These are phyloP conservation scores for Drosophila formosana DNA, from an alignment of 2,888 invertebrate genomes.

Conservation along the genomic window DNA sequence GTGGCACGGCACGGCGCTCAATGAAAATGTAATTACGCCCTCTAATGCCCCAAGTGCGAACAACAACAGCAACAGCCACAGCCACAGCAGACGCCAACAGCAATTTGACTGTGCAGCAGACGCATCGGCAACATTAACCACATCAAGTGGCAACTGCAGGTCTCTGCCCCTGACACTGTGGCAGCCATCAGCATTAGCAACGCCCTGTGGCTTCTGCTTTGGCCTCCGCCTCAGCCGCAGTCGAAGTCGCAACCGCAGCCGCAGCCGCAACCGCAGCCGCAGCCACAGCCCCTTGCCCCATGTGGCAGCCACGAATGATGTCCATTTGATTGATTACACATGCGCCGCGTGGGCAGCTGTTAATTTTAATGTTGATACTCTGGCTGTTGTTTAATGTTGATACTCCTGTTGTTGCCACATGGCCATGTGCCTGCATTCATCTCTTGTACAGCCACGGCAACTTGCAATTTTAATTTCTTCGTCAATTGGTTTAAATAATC, in stretches of 20 bases:
- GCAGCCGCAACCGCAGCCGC: neutral
- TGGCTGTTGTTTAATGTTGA: conserved; percentile 55
- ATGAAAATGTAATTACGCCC: conserved; percentile 80
- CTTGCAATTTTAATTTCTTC: too few relatives aligned
- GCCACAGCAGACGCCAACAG: conserved; percentile 24
- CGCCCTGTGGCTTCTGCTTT: conserved; percentile 68
- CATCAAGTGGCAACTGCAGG: conserved; percentile 57
- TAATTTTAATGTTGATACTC: conserved; percentile 40
- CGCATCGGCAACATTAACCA: conserved; percentile 24
- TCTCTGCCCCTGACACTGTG: conserved; percentile 75
- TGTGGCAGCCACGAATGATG: conserved; percentile 40
- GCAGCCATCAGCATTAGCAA: conserved; percentile 68
- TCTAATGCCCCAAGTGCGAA: conserved; percentile 58
- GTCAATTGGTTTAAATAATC: too few relatives aligned
- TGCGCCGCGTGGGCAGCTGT: conserved; percentile 66
- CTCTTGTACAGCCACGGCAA: neutral
- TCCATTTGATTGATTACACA: conserved; percentile 74
- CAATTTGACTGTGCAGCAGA: conserved; percentile 16
- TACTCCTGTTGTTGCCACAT: conserved; percentile 54
- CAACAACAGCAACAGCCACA: conserved; percentile 37
- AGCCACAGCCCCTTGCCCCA: conserved; percentile 8
- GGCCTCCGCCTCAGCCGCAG: conserved; percentile 33
- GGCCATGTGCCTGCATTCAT: conserved; percentile 28
- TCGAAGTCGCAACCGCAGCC: neutral
- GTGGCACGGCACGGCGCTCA: conserved; percentile 42